A percentile compares a stretch with the other conserved stretches of the same genome.
Evolutionary conservation across 92 coral and sea anemone genomes (phyloP).

Genomic region (Micromussa lordhowensis): DNA sequence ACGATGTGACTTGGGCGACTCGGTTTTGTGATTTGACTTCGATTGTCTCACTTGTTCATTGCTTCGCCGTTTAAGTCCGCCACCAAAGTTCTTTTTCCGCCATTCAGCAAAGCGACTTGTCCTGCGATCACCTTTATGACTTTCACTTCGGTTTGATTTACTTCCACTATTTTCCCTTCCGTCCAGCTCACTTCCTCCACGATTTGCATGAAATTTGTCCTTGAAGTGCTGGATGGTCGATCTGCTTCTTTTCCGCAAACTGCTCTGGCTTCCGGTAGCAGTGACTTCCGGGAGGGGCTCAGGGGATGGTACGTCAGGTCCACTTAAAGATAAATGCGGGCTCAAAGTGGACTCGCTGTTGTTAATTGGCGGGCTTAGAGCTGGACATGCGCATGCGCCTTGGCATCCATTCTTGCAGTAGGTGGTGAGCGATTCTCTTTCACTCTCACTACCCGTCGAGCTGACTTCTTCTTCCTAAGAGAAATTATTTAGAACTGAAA

Average conservation of each 20-base stretch:
- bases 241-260: background rate
- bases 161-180: background rate
- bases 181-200: background rate
- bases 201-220: background rate
- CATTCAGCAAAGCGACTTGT: background rate
- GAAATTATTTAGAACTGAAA: too few relatives aligned
- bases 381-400: slow-evolving; percentile 85
- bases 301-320: background rate
- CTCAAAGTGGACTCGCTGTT: background rate
- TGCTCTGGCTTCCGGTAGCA: background rate
- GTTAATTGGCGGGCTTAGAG: background rate
- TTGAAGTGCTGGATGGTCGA: background rate
- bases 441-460: background rate
- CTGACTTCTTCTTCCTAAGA: background rate
- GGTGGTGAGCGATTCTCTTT: slow-evolving; percentile 4
- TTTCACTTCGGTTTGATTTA: background rate
- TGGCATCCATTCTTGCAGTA: slow-evolving; percentile 82
- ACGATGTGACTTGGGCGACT: background rate
- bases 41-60: background rate
- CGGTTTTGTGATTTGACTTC: background rate
- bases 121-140: background rate
- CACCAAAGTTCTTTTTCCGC: background rate
- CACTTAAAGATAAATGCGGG: background rate
- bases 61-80: background rate
- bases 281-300: background rate